Evolutionary conservation across 2,888 invertebrate species (phyloP), one percentile per base, ranked within the genome.

Genomic region (Eristalinus aeneus): DNA sequence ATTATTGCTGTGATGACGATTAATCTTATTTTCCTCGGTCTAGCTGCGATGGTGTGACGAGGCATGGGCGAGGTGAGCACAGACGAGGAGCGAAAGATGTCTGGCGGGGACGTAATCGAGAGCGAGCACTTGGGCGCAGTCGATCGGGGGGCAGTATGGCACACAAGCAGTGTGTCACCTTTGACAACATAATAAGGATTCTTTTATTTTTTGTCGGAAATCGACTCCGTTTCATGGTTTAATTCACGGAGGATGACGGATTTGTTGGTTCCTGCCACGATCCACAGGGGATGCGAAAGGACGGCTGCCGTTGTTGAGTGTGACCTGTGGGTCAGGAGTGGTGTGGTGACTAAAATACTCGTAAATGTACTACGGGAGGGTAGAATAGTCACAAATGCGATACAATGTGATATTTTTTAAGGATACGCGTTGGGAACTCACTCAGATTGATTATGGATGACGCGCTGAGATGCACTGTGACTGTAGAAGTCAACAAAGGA

Each of bases 1-100:
- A 82, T 82, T 86, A 86, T 86, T 86, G 86, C 74, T 82, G 82
- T 77, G 73, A 74, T 82, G 68, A 82, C 82, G 69, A 86, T 86
- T 82, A 82, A 86, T 86, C 82, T 69, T 86, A 60, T 63, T 60
- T 63, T 16, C 16, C 11, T 63, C 56, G 23, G 23, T 56, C 56
- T 56, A 46, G 46, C 46, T 39, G 39, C 39, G n/a, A n/a, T n/a
- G n/a, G n/a, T n/a, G n/a, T n/a, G n/a, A n/a, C n/a, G n/a, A n/a
- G n/a, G n/a, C n/a, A n/a, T n/a, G 27, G 27, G 27, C 27, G 27
- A 27, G 27, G 27, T 5, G 27, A 27, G 27, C 16, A 8, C n/a
- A 6, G 46, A 39, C 16, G 46, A 5, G 46, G 46, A 46, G 46
- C 46, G 46, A 16, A 5, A 16, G 46, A 8, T 16, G 46, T 46